Conservation (phyloP, 2,797 vertebrate species). For the Cichlasoma orientale region DNA sequence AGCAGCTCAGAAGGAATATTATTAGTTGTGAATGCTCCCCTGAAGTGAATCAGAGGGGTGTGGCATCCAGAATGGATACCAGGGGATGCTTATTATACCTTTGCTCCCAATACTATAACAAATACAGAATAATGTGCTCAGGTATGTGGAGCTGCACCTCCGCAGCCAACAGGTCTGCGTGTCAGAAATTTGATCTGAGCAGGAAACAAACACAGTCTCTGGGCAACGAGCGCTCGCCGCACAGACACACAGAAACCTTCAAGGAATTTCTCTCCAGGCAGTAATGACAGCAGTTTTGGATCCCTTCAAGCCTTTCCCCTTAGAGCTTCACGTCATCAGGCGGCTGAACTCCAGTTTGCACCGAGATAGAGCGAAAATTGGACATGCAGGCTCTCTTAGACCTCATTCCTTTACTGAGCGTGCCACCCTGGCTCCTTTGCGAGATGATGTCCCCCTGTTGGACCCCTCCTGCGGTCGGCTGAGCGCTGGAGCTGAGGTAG, state of each 20-base stretch:
- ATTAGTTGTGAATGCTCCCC: constrained; percentile 5
- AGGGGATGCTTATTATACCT: background rate
- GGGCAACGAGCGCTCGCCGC: constrained; percentile 57
- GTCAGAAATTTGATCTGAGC: constrained; percentile 60
- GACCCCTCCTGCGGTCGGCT: constrained; percentile 75
- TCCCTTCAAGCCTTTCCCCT: constrained; percentile 17
- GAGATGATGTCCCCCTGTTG: constrained; percentile 63
- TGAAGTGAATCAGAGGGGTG: constrained; percentile 1
- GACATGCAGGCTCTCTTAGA: background rate
- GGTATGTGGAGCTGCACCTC: constrained; percentile 1
- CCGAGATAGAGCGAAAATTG: background rate
- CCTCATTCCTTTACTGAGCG: background rate
- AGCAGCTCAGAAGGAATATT: constrained; percentile 9
- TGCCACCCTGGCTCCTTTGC: constrained; percentile 61
- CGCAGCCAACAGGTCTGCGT: constrained; percentile 9
- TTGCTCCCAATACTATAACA: constrained; percentile 3
- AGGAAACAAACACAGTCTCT: constrained; percentile 59
- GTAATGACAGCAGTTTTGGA: constrained; percentile 34
- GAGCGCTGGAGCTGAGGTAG: constrained; percentile 72
- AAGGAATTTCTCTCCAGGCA: background rate
- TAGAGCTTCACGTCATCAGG: constrained; percentile 39
- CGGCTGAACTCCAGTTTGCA: constrained; percentile 31
- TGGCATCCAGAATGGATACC: constrained; percentile 11
- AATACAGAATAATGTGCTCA: constrained; percentile 2
- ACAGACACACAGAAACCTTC: constrained; percentile 1